A percentile compares a stretch with the other conserved stretches of the same genome.
These are phyloP conservation scores for Melanocharis versteri DNA, from an alignment of 2,113 vertebrate species.

Conservation along the genomic window DNA sequence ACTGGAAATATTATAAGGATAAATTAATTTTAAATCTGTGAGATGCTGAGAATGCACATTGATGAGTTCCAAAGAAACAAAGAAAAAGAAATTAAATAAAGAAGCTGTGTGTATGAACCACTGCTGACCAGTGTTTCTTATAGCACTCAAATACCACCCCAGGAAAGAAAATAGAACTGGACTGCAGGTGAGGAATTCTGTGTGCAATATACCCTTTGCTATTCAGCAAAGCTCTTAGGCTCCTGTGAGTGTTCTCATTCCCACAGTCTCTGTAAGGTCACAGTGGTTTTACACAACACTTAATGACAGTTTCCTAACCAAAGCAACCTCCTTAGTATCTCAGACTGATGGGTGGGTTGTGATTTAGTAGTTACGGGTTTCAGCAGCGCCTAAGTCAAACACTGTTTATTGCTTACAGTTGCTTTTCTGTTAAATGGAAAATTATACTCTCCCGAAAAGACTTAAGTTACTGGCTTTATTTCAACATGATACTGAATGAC, in stretches of 20 bases:
- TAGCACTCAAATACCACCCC: neutral
- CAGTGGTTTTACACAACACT: neutral
- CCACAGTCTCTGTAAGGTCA: neutral
- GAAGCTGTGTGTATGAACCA: neutral
- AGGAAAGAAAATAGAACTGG: neutral
- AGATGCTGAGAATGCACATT: neutral
- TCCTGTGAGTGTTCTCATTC: neutral
- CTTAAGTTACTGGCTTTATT: conserved; percentile 17
- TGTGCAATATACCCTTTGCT: neutral
- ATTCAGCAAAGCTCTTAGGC: neutral
- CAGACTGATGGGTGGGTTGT: conserved; percentile 10
- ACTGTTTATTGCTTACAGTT: conserved; percentile 55
- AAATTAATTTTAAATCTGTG: neutral
- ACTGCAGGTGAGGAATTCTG: neutral
- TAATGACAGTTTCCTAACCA: neutral
- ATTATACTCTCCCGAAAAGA: conserved; percentile 36
- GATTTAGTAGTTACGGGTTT: conserved; percentile 63
- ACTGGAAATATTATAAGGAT: neutral
- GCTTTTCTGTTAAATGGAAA: conserved; percentile 32
- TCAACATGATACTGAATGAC: conserved; percentile 24
- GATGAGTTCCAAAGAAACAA: neutral
- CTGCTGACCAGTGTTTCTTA: neutral
- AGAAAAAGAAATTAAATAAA: neutral
- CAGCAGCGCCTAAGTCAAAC: conserved; percentile 32
- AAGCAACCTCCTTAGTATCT: neutral